Percentiles rank a stretch among this genome's conserved stretches.
Conservation (phyloP, 2,797 vertebrate genomes). For the Arrhamphus sclerolepis region DNA sequence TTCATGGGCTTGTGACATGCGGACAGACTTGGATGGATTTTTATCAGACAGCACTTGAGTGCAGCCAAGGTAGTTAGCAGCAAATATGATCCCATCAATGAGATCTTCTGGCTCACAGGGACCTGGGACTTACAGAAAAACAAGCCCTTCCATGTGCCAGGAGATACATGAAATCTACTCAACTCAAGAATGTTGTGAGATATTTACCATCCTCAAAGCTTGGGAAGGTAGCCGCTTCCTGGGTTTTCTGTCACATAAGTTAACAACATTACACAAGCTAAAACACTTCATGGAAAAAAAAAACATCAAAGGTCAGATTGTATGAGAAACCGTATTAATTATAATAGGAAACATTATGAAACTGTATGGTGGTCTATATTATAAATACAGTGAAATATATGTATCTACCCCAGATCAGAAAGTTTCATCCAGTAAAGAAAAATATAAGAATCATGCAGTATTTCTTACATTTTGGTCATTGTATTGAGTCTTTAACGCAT, state of each 20-base stretch:
- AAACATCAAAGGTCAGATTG: not conserved
- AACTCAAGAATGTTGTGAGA: slow-evolving; percentile 3
- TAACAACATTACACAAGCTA: not conserved
- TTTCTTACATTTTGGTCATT: too few species aligned
- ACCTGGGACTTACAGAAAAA: slow-evolving; percentile 87
- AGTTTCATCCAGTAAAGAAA: too few species aligned
- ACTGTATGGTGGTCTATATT: not conserved
- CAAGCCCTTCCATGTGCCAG: slow-evolving; percentile 10
- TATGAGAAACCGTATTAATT: not conserved
- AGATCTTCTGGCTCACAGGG: slow-evolving; percentile 94
- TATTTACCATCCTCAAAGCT: slow-evolving; percentile 98
- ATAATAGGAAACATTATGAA: not conserved
- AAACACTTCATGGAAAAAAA: not conserved
- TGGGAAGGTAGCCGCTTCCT: slow-evolving; percentile 93
- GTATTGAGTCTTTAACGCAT: too few species aligned
- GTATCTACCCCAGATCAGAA: too few species aligned
- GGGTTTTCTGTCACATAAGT: slow-evolving; percentile 79
- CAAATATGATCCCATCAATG: slow-evolving; percentile 94
- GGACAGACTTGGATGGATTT: slow-evolving; percentile 93
- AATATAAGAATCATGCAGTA: too few species aligned
- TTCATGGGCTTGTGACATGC: slow-evolving; percentile 97
- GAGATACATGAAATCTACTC: not conserved
- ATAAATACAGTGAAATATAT: not conserved
- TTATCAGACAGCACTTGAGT: slow-evolving; percentile 94
- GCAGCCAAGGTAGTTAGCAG: slow-evolving; percentile 97